These are phyloP conservation scores for Eupeodes corollae DNA, from an alignment of 1,140 invertebrate species.

Conservation along the genomic window DNA sequence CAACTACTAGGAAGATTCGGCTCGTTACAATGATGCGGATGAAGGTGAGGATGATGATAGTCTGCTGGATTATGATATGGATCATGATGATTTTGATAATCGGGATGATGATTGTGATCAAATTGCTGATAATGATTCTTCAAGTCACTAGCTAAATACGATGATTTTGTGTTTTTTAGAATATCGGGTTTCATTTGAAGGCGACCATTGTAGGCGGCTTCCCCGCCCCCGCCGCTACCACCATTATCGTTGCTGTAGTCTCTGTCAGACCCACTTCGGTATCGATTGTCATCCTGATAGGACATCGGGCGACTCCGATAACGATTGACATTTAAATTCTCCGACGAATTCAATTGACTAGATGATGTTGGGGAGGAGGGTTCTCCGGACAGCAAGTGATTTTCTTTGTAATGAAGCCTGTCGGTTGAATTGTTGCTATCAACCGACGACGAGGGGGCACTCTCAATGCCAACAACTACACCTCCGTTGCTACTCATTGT, in stretches of 20 bases:
- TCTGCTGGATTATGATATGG: background rate
- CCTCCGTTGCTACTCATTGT: background rate
- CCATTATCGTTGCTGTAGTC: background rate
- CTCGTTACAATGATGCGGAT: no score
- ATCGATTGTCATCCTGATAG: background rate
- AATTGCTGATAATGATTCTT: background rate
- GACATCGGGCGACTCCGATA: no score
- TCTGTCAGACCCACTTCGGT: background rate
- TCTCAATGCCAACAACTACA: background rate
- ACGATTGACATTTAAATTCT: no score
- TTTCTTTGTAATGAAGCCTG: no score
- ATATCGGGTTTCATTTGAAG: background rate
- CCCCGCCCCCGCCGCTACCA: no score
- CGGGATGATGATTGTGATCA: no score
- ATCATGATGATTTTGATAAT: background rate
- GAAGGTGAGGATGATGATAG: background rate
- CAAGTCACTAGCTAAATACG: slow-evolving; percentile 1
- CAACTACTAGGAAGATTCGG: no score
- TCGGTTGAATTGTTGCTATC: background rate
- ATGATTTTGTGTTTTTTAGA: no score
- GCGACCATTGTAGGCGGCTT: background rate
- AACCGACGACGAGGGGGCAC: background rate
- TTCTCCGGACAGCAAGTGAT: background rate
- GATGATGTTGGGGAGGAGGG: no score
- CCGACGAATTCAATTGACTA: no score